Evolutionary conservation across 2,888 invertebrate species (phyloP), one percentile per base, ranked within the genome.

Genomic region (Cantharis rustica): DNA sequence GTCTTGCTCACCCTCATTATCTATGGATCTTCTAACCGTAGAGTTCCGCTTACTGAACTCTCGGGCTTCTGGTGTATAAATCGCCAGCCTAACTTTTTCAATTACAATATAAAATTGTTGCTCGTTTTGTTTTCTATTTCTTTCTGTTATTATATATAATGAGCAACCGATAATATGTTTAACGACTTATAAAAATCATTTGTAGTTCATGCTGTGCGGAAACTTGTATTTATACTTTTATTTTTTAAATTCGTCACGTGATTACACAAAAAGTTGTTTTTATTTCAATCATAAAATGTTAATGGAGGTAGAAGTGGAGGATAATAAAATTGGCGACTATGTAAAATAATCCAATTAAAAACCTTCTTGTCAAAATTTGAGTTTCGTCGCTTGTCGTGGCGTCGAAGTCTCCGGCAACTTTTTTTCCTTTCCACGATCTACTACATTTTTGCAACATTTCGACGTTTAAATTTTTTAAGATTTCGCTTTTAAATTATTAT

Each of bases 211-310:
- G 71, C 75, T 66, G 75, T n/a, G 71, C 47, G 31, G 64, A 69
- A 71, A 75, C 75, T 75, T 61, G 75, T 75, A 74, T 26, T 69
- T 27, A 69, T 62, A 64, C 63, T 61, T 27, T 47, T 75, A 26
- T 23, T 20, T 23, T 68, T 23, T 68, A 27, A 27, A 23, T 62
- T 64, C 17, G 73, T 73, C 73, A 73, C 63, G 73, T 73, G 73
- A 15, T 16, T n/a, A 1, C 15, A 15, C 63, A 73, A 73, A 73
- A 73, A 73, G 68, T 73, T 73, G 69, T 73, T 69, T 66, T 69
- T 73, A 73, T 69, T 73, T 16, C 16, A 69, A 61, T 26, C 16
- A 69, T 69, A 26, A 27, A 69, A 66, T 66, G 64, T 66, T 66
- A 66, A 66, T 66, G 64, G 64, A 7, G 23, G 23, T 66, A 17